phyloP scores from a whole-genome alignment of 2,797 vertebrate species.

The Argyrosomus regius region DNA sequence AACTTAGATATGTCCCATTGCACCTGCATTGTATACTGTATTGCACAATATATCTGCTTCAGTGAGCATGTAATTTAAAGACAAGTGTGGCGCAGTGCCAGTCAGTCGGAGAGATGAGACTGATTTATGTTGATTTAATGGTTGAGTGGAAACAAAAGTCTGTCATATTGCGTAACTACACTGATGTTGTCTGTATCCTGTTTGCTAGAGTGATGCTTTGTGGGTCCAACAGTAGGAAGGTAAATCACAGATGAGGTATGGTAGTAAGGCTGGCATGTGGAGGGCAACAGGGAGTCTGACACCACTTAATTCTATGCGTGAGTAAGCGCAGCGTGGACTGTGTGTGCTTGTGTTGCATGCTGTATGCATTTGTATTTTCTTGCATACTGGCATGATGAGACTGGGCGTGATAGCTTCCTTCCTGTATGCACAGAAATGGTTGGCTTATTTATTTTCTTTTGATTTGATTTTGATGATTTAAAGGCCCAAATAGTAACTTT shows the following conservation, averaged over 20 bases:
- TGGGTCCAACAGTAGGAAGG: conserved; percentile 12
- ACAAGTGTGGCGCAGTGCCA: conserved; percentile 21
- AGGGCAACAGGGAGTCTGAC: conserved; percentile 62
- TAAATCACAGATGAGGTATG: conserved; percentile 39
- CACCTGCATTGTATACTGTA: conserved; percentile 16
- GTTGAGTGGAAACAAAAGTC: conserved; percentile 26
- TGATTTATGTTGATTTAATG: conserved; percentile 37
- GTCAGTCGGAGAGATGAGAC: conserved; percentile 14
- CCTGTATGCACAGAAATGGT: background rate
- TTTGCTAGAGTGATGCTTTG: conserved; percentile 19
- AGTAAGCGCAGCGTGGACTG: conserved; percentile 66
- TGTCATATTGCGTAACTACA: conserved; percentile 32
- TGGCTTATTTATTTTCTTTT: conserved; percentile 20
- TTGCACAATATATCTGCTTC: conserved; percentile 20
- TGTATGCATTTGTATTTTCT: conserved; percentile 28
- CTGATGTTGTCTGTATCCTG: conserved; percentile 19
- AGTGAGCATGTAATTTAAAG: conserved; percentile 38
- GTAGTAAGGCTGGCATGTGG: conserved; percentile 60
- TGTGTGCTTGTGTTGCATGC: conserved; percentile 39
- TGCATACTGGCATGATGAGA: background rate
- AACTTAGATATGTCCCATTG: conserved; percentile 16
- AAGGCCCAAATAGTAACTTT: conserved; percentile 7
- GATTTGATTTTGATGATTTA: conserved; percentile 17
- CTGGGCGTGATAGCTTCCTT: conserved; percentile 17
- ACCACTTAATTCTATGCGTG: conserved; percentile 69